Conservation (phyloP, 2,797 vertebrate species). For the Hafferia zeledoni region DNA sequence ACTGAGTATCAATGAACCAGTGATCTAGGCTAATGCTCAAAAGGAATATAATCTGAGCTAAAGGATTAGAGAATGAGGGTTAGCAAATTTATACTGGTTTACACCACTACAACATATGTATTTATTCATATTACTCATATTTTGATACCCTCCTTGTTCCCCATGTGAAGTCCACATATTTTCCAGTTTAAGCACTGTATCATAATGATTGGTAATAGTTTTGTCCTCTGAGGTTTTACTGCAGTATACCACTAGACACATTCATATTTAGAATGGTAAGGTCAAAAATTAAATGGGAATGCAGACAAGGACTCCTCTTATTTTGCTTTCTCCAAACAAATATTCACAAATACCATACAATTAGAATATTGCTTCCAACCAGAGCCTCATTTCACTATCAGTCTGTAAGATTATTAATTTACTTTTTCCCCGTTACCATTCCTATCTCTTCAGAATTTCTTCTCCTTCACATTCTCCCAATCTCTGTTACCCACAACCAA, state of each 20-base stretch:
- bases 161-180: not conserved
- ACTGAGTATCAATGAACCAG: not conserved
- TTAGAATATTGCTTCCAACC: not conserved
- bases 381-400: not conserved
- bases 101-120: not conserved
- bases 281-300: not conserved
- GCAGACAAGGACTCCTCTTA: not conserved
- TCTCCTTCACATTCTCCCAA: accelerated
- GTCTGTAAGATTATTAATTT: not conserved
- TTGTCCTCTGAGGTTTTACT: not conserved
- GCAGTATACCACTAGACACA: not conserved
- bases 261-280: not conserved
- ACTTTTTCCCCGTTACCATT: not conserved
- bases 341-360: not conserved
- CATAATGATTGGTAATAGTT: not conserved
- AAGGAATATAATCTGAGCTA: not conserved
- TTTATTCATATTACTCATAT: not conserved
- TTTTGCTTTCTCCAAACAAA: not conserved
- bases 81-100: not conserved
- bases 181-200: not conserved
- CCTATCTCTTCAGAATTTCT: not conserved
- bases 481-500: not conserved
- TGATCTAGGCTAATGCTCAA: not conserved
- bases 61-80: not conserved
- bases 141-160: not conserved